Evolutionary conservation across 2,797 vertebrate species (phyloP).

Genomic region (Halcyon chelicuti): DNA sequence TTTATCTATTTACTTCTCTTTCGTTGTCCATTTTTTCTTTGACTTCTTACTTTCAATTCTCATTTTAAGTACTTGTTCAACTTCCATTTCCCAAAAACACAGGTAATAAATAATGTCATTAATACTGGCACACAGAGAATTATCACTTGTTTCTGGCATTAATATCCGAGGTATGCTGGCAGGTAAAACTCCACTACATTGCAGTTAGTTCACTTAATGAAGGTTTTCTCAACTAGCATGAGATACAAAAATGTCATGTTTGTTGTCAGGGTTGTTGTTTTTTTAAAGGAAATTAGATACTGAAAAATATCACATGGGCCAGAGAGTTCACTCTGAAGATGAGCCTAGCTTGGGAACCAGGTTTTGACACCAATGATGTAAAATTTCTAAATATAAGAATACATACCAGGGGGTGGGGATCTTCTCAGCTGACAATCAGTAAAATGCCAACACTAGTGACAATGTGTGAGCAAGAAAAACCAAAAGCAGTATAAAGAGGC

Average conservation of each 20-base stretch:
- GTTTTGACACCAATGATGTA: background rate
- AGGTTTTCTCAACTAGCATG: background rate
- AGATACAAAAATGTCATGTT: background rate
- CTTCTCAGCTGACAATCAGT: constrained; percentile 9
- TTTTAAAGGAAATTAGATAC: background rate
- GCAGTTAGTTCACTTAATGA: background rate
- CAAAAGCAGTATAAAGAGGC: constrained; percentile 20
- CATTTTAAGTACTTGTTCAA: background rate
- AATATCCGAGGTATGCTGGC: background rate
- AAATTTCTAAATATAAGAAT: constrained; percentile 45
- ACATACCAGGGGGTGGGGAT: background rate
- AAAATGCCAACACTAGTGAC: background rate
- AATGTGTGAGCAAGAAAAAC: background rate
- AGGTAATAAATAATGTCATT: background rate
- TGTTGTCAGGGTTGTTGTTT: background rate
- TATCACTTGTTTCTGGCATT: background rate
- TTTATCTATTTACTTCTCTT: background rate
- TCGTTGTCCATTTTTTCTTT: background rate
- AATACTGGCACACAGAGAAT: background rate
- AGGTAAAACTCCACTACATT: background rate
- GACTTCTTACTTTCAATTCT: background rate
- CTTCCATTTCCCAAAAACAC: background rate
- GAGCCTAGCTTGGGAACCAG: background rate
- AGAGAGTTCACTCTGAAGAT: background rate
- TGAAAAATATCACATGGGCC: background rate